Base-by-base conservation (phyloP, 2,113 vertebrate genomes). In the Sorex araneus region DNA sequence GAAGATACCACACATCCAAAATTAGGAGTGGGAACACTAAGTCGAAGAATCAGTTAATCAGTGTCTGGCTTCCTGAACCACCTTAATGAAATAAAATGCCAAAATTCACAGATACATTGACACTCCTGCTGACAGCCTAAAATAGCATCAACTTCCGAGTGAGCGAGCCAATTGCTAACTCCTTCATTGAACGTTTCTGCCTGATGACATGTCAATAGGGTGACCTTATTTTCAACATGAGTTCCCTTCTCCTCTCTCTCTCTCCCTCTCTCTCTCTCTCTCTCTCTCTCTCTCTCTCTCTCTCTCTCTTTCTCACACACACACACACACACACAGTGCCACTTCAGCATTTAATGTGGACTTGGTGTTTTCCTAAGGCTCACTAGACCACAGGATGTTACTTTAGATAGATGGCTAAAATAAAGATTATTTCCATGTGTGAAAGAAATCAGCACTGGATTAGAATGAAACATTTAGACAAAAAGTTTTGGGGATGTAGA, bases 141-240 rank as follows among this genome's bases (percentile, higher is more conserved):
- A 96, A 97, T 97, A 97, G 97, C 74, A 96, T 89, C 91, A 91
- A 94, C 96, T 97, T 96, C 95, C 95, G 95, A 96, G 94, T 67
- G 86, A 96, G 86, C 7, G 54, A 94, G 91, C 96, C 96, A 96
- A 96, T 93, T 83, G 94, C 76, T 87, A 91, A 84, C 87, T 87
- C 79, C 64, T 92, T 89, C 91, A 90, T 1, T 88, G 47, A 94
- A 82, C 94, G 94, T 57, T 75, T 93, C 66, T 92, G 89, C 36
- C 67, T 94, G 87, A 93, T 86, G 86, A 93, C 64, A 85, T 91
- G 74, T 84, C 95, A 94, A 95, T 71, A 94, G 34, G 81, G 75
- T 90, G 90, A 93, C 82, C 94, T 96, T 87, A 89, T 94, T 95
- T 95, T 95, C 78, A 94, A 96, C 69, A 87, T 76, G 70, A 87